A percentile compares a stretch with the other conserved stretches of the same genome.
Evolutionary conservation across 2,797 vertebrate species (phyloP).

Genomic region (Anguilla megastoma): DNA sequence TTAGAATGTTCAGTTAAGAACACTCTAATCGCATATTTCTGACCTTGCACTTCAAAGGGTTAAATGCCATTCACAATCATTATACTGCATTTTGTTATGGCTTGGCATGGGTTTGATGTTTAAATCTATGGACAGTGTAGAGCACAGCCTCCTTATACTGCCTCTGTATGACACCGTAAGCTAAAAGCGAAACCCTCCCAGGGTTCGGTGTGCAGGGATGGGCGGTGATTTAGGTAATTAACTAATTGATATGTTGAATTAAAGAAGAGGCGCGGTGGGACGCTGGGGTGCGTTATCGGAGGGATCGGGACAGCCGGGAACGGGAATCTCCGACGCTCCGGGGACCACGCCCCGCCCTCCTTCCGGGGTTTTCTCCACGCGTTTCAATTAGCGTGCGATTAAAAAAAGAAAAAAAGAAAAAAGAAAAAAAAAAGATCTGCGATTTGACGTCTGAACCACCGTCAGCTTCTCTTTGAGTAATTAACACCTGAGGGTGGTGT

Average conservation of each 20-base stretch:
- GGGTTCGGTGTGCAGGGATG: not conserved
- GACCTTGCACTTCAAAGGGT: not conserved
- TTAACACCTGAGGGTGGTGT: conserved; percentile 40
- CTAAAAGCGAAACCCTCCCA: not conserved
- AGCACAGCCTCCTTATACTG: not conserved
- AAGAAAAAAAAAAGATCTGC: not conserved
- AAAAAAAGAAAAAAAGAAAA: conserved; percentile 25
- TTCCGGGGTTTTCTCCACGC: conserved; percentile 19
- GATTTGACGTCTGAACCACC: conserved; percentile 19
- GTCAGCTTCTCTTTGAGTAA: conserved; percentile 38
- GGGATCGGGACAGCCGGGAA: not conserved
- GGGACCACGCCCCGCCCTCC: conserved; percentile 29
- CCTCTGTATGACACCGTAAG: not conserved
- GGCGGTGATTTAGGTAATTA: conserved; percentile 24
- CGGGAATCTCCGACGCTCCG: conserved; percentile 31
- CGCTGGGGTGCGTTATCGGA: not conserved
- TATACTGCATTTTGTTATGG: not conserved
- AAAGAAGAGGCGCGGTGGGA: conserved; percentile 29
- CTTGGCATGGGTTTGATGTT: not conserved
- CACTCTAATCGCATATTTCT: too few species aligned
- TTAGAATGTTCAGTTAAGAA: too few species aligned
- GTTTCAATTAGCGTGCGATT: conserved; percentile 41
- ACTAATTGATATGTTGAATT: conserved; percentile 48
- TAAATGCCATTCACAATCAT: not conserved
- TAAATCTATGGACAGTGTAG: not conserved